phyloP scores from a whole-genome alignment of 2,888 invertebrate genomes.

The Cynaeus angustus region DNA sequence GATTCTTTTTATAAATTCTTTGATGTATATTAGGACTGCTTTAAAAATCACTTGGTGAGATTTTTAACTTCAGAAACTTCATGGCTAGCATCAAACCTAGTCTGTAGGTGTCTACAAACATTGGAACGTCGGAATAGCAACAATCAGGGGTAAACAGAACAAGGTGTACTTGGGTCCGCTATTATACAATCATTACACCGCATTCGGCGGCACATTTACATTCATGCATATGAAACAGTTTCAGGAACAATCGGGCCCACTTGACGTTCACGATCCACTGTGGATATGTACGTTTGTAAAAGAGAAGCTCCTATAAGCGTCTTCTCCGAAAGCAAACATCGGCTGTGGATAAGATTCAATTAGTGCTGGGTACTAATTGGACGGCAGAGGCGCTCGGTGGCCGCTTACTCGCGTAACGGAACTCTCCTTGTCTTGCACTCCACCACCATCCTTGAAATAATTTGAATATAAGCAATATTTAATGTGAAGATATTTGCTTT shows the following conservation, averaged over 20 bases:
- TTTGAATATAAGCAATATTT: conserved; percentile 71
- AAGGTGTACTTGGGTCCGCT: conserved; percentile 54
- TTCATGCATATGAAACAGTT: conserved; percentile 68
- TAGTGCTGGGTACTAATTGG: conserved; percentile 67
- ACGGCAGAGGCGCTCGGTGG: conserved; percentile 57
- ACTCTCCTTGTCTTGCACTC: conserved; percentile 35
- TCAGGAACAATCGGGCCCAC: conserved; percentile 61
- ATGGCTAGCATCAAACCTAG: neutral
- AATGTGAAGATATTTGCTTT: conserved; percentile 69
- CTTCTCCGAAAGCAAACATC: conserved; percentile 59
- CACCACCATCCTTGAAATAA: conserved; percentile 59
- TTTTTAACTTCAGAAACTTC: too few species aligned
- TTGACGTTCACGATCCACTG: conserved; percentile 15
- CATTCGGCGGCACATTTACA: conserved; percentile 62
- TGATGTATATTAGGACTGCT: too few species aligned
- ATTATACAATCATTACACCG: conserved; percentile 65
- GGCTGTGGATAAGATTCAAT: conserved; percentile 67
- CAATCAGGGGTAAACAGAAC: conserved; percentile 53
- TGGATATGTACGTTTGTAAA: conserved; percentile 19
- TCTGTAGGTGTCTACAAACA: conserved; percentile 15
- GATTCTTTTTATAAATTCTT: too few species aligned
- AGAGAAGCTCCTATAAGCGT: conserved; percentile 12
- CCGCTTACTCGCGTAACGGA: conserved; percentile 29
- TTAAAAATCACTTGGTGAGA: too few species aligned
- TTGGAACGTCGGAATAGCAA: conserved; percentile 16